Evolutionary conservation across 2,888 invertebrate genomes (phyloP).

Genomic region (Torymus auratus): DNA sequence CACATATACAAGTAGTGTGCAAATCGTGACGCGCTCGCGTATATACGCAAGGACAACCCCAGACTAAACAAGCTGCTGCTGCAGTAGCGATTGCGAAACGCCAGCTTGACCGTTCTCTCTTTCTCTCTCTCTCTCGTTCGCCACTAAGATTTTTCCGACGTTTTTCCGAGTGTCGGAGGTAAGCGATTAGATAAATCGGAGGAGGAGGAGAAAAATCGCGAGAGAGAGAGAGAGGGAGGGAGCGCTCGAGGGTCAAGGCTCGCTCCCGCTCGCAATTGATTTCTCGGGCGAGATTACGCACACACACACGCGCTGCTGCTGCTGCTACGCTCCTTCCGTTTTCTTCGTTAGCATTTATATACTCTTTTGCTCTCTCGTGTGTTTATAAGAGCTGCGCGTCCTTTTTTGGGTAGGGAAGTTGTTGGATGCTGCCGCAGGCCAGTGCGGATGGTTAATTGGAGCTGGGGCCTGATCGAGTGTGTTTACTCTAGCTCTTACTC

Average conservation of each 20-base stretch:
- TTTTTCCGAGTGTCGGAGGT: conserved; percentile 5
- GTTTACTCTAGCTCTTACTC: no score
- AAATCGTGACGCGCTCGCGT: conserved; percentile 16
- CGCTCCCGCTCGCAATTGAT: conserved; percentile 40
- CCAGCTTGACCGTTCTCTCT: no score
- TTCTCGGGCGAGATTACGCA: conserved; percentile 37
- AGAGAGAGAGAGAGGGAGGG: neutral
- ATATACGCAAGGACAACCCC: conserved; percentile 32
- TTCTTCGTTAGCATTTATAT: neutral
- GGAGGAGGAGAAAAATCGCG: neutral
- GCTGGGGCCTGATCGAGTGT: no score
- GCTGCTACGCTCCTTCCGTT: neutral
- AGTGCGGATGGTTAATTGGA: no score
- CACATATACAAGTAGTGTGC: no score
- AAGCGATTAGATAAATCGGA: conserved; percentile 38
- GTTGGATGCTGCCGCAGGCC: no score
- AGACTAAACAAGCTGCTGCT: conserved; percentile 31
- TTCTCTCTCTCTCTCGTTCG: neutral
- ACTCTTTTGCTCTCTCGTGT: neutral
- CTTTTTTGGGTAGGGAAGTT: no score
- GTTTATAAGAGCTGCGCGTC: no score
- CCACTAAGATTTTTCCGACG: conserved; percentile 24
- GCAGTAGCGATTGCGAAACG: no score
- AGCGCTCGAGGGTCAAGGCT: conserved; percentile 48
- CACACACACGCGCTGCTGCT: neutral